Evolutionary conservation across 2,797 vertebrate species (phyloP).

Genomic region (Sebastes hubbsi): DNA sequence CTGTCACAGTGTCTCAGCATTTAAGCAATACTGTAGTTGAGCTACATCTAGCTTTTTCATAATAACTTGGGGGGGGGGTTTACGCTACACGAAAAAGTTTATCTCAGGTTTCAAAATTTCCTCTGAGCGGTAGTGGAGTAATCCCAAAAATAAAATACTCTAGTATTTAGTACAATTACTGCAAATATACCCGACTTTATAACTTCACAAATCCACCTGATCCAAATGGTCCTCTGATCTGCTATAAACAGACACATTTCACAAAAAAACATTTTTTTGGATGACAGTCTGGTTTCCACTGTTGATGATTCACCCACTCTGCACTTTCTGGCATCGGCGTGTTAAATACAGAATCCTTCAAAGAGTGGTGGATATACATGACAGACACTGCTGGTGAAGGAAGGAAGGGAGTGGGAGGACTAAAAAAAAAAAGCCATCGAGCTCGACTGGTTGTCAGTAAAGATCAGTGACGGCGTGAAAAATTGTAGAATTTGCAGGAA

Average conservation of each 20-base stretch:
- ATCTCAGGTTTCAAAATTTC: background rate
- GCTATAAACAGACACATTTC: slow-evolving; percentile 24
- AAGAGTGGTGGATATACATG: slow-evolving; percentile 21
- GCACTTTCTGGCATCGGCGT: slow-evolving; percentile 8
- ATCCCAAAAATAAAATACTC: background rate
- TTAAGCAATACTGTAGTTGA: background rate
- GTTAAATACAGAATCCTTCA: slow-evolving; percentile 27
- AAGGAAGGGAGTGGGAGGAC: slow-evolving; percentile 35
- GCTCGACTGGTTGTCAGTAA: slow-evolving; percentile 14
- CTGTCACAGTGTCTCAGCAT: background rate
- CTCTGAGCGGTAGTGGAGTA: background rate
- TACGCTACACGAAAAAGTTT: background rate
- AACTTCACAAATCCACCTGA: background rate
- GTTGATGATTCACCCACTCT: background rate
- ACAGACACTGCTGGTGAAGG: slow-evolving; percentile 23
- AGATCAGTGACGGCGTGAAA: slow-evolving; percentile 30
- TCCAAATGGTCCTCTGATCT: slow-evolving; percentile 2
- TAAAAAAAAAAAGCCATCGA: slow-evolving; percentile 4
- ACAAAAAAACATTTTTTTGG: slow-evolving; percentile 2
- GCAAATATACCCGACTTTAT: background rate
- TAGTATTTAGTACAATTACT: background rate
- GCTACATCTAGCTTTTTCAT: background rate
- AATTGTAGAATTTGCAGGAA: slow-evolving; percentile 29
- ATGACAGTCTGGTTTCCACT: slow-evolving; percentile 15
- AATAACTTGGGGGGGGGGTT: background rate